Evolutionary conservation across 2,888 invertebrate species (phyloP), one percentile per base, ranked within the genome.

Genomic region (Ephialtes manifestator): DNA sequence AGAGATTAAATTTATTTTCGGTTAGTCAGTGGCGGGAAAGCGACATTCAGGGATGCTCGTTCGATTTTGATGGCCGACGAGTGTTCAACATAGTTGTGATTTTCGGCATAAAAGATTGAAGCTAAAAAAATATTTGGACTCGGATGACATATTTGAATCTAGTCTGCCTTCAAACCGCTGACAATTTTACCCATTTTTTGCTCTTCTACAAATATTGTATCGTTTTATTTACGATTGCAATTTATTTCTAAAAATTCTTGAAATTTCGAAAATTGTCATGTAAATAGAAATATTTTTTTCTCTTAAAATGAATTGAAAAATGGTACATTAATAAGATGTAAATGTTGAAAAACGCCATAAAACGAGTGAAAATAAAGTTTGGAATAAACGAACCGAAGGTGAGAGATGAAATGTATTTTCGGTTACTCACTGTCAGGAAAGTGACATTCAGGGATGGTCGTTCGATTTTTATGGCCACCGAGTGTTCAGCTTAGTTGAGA

Each of bases 391-490:
- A 55, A 63, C 75, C 79, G 82, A 85, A 85, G 82, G 85, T 74
- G 39, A 85, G 82, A 85, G 75, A 82, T 84, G 75, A 84, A 39
- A 84, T 55, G 81, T 85, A 82, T 85, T 79, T 85, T 75, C 35
- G 83, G 46, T 60, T 51, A 24, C 20, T 20, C 20, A 18, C n/a
- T 28, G 78, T 20, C 43, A 39, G 43, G 39, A 46, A 74, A 63
- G 77, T 8, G 65, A 20, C 39, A 39, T 65, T 82, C 65, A 81
- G 71, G 82, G 65, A 79, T 63, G 63, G 58, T 60, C 77, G 60
- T 81, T 74, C 13, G 20, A 60, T 55, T 75, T 75, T 79, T 48
- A 82, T 65, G 74, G 68, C 24, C 72, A 31, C 18, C 20, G 35
- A 77, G 8, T 39, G 48, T 43, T 39, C 8, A 70, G 24, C 35